Conservation (phyloP, 2,113 vertebrate species). For the Cariama cristata region DNA sequence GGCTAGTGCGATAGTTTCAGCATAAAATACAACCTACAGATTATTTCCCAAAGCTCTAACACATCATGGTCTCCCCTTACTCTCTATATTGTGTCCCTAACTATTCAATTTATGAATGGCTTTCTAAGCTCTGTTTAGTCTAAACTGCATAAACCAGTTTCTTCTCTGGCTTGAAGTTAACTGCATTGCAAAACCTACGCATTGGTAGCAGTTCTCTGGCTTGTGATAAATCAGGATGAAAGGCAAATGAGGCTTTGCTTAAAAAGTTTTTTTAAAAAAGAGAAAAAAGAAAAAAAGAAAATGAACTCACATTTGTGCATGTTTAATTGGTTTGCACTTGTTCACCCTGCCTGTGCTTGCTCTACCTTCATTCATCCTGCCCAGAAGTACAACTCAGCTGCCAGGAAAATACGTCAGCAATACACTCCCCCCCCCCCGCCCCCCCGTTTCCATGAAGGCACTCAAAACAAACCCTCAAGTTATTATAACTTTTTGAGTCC, state of each 20-base stretch:
- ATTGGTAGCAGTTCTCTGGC: background rate
- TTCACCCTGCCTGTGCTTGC: background rate
- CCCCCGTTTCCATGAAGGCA: background rate
- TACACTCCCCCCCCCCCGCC: background rate
- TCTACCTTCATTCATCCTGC: constrained; percentile 6
- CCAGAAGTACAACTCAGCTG: background rate
- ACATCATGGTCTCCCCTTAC: background rate
- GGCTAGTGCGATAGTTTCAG: background rate
- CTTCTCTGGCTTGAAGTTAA: background rate
- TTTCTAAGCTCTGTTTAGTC: background rate
- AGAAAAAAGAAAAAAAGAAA: background rate
- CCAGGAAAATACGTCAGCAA: background rate
- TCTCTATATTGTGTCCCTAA: background rate
- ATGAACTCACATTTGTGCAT: background rate
- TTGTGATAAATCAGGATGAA: background rate
- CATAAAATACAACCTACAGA: background rate
- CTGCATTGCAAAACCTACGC: background rate
- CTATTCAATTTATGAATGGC: background rate
- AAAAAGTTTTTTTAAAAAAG: background rate
- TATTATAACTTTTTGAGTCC: background rate
- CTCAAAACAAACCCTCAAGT: background rate
- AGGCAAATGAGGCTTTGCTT: background rate
- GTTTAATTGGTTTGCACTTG: constrained; percentile 1
- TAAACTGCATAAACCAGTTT: background rate
- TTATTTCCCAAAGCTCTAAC: background rate